These are phyloP conservation scores for Ganaspis brasiliensis DNA, from an alignment of 2,888 invertebrate species.

Conservation along the genomic window DNA sequence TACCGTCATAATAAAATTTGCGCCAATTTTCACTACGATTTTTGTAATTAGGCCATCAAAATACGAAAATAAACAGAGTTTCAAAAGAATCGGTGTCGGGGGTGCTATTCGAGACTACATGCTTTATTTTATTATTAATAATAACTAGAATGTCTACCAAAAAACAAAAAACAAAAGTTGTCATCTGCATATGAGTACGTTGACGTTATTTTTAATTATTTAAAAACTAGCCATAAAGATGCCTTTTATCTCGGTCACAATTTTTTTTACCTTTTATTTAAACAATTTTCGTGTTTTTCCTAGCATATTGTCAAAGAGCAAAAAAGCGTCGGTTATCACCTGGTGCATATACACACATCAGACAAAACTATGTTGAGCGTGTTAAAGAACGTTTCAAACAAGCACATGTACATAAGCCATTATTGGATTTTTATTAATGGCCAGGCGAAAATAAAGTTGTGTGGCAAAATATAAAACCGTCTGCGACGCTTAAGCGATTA, in stretches of 20 bases:
- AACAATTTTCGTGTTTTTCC: neutral
- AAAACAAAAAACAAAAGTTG: no score
- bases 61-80: no score
- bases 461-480: slow-evolving; percentile 33
- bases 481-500: slow-evolving; percentile 38
- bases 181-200: no score
- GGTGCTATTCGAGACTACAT: no score
- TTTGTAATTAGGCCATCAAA: no score
- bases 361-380: slow-evolving; percentile 13
- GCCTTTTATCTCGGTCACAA: neutral
- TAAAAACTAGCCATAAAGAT: no score
- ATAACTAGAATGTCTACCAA: no score
- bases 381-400: slow-evolving; percentile 18
- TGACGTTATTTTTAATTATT: no score
- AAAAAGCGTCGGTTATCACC: neutral
- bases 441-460: slow-evolving; percentile 53
- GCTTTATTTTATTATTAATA: no score
- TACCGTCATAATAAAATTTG: no score
- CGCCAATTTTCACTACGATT: no score
- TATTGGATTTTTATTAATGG: slow-evolving; percentile 60
- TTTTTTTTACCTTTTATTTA: neutral
- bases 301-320: neutral
- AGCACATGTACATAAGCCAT: slow-evolving; percentile 50
- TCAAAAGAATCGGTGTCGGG: no score
- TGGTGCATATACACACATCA: slow-evolving; percentile 31